Evolutionary conservation across 2,797 vertebrate genomes (phyloP).

Genomic region (Dryobates pubescens): DNA sequence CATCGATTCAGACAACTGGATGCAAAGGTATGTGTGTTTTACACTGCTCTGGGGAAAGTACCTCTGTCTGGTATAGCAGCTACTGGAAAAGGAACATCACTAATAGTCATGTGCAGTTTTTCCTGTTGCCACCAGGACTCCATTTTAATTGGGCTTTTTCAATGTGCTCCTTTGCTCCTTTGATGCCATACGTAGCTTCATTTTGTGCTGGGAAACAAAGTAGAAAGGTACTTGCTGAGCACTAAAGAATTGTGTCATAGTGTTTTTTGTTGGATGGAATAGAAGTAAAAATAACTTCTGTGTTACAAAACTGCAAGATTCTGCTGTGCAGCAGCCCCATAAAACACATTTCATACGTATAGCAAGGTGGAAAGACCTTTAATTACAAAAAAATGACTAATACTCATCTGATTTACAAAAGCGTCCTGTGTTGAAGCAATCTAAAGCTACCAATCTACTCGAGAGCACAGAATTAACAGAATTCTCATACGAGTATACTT

Average conservation of each 20-base stretch:
- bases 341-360: neutral
- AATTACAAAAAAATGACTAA: neutral
- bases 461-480: neutral
- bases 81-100: neutral
- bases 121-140: neutral
- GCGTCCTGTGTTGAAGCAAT: neutral
- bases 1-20: constrained; percentile 80
- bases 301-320: neutral
- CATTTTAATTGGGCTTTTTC: neutral
- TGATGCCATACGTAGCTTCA: neutral
- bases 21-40: constrained; percentile 71
- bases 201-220: neutral
- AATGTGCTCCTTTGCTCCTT: neutral
- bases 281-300: neutral
- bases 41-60: neutral
- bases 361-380: neutral
- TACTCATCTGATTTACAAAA: neutral
- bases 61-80: neutral
- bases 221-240: neutral
- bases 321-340: neutral
- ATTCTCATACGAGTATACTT: neutral
- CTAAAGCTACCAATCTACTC: neutral
- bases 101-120: neutral
- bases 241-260: neutral
- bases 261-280: neutral